Evolutionary conservation across 2,888 invertebrate species (phyloP), one percentile per base, ranked within the genome.

Genomic region (Athripsodes cinereus): DNA sequence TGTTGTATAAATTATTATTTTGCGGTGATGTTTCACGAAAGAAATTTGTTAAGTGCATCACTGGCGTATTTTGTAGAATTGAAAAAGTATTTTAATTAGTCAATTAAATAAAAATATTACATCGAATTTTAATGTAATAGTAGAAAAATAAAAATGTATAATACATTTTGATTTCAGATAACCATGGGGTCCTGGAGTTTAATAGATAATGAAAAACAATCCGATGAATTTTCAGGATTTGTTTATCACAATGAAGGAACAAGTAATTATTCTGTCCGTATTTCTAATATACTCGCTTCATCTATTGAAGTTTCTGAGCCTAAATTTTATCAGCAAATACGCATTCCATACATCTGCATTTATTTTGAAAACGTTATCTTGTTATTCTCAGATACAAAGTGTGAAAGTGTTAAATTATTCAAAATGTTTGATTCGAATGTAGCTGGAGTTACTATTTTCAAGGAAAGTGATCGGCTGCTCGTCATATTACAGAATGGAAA

Each of bases 391-490:
- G 53, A 51, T 10, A 22, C 34, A 10, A 58, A 59, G 53, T 59
- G 59, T 13, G 54, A 61, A 40, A 53, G 35, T 22, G 50, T 63
- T 8, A 53, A 48, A 55, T 49, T 61, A 1, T 51, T 59, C 48
- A 63, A 63, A 40, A 50, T 58, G n/a, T 63, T 61, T 40, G 57
- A 63, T 35, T 35, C 55, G 5, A 56, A 59, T 8, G 58, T 62
- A 16, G 21, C 49, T 50, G 49, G 40, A 13, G 10, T 61, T 8
- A 35, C 57, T 2, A 51, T 60, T 26, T 50, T 40, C 20, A 55
- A 50, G 18, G 22, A 51, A 26, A 22, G 20, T 11, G 53, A 59
- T 53, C 46, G 16, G 13, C 10, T 57, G 1, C 13, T 63, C 10
- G 26, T 57, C 5, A 26, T 61, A 11, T 46, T 59, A n/a, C 53